Percentiles rank a stretch among this genome's conserved stretches.
These are phyloP conservation scores for Kryptolebias marmoratus DNA, from an alignment of 2,113 vertebrate genomes.

Conservation along the genomic window DNA sequence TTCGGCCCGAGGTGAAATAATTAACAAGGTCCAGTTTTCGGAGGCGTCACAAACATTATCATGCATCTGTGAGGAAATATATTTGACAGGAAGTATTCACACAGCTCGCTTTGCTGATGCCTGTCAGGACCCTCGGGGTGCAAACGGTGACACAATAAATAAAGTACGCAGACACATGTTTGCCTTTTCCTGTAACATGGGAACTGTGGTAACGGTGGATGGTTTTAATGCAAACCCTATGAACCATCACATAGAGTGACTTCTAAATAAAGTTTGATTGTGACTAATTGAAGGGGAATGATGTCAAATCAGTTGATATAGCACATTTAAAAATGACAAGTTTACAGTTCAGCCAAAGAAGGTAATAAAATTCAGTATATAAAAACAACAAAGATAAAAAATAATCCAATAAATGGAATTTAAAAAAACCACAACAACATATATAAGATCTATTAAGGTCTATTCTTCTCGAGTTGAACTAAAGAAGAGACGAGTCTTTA, in stretches of 20 bases:
- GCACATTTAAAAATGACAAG: conserved; percentile 5
- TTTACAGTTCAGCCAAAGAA: background rate
- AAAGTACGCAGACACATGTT: too few species aligned
- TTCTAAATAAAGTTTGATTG: too few species aligned
- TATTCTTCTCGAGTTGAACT: too few species aligned
- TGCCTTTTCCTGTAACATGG: too few species aligned
- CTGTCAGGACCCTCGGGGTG: background rate
- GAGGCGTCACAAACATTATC: conserved; percentile 44
- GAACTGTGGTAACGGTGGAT: too few species aligned
- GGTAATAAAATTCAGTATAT: background rate
- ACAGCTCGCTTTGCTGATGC: conserved; percentile 1
- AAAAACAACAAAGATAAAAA: conserved; percentile 19
- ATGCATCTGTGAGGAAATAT: conserved; percentile 60
- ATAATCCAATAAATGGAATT: background rate
- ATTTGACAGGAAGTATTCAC: conserved; percentile 9
- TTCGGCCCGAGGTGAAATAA: conserved; percentile 21
- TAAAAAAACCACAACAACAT: too few species aligned
- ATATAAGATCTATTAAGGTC: too few species aligned
- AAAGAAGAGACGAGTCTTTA: too few species aligned
- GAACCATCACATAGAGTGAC: conserved; percentile 8
- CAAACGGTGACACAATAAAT: too few species aligned
- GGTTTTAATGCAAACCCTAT: conserved; percentile 18
- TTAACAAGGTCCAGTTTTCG: conserved; percentile 34
- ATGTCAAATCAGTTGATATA: too few species aligned
- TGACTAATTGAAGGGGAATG: too few species aligned